These are phyloP conservation scores for Resseliella maxima DNA, from an alignment of 2,888 invertebrate genomes.

Conservation along the genomic window DNA sequence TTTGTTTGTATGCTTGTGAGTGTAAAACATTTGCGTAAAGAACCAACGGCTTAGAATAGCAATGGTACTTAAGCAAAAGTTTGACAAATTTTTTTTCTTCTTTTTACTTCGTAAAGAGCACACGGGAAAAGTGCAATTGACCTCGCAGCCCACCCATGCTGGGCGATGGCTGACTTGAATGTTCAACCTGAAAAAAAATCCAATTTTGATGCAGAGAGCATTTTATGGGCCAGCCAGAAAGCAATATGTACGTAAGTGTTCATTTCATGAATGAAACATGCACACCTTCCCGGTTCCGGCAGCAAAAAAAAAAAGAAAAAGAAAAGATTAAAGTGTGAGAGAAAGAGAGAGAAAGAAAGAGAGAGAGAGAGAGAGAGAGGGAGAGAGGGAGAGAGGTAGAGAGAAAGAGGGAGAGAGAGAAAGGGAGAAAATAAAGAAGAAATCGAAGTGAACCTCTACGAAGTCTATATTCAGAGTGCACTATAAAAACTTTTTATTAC, in stretches of 20 bases:
- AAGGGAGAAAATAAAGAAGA: too few relatives aligned
- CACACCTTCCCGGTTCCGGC: background rate
- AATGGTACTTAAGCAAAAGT: background rate
- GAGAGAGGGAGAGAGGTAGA: too few relatives aligned
- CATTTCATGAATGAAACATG: slow-evolving; percentile 48
- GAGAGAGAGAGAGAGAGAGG: too few relatives aligned
- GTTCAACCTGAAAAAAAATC: slow-evolving; percentile 9
- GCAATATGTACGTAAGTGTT: background rate
- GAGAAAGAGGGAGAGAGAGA: too few relatives aligned
- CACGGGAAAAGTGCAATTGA: slow-evolving; percentile 15
- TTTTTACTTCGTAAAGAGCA: background rate
- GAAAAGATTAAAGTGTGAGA: too few relatives aligned
- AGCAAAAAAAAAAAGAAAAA: too few relatives aligned
- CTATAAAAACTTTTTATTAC: slow-evolving; percentile 48
- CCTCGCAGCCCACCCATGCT: background rate
- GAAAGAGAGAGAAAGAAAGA: too few relatives aligned
- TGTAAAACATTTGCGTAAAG: background rate
- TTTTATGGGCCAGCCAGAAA: slow-evolving; percentile 16
- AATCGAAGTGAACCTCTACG: background rate
- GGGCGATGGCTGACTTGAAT: background rate
- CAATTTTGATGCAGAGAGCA: background rate
- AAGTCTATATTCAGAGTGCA: background rate
- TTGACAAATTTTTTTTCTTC: background rate
- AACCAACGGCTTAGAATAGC: background rate
- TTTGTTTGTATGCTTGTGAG: background rate